phyloP scores from a whole-genome alignment of 1,140 invertebrate genomes.

The Melanaphis sacchari region DNA sequence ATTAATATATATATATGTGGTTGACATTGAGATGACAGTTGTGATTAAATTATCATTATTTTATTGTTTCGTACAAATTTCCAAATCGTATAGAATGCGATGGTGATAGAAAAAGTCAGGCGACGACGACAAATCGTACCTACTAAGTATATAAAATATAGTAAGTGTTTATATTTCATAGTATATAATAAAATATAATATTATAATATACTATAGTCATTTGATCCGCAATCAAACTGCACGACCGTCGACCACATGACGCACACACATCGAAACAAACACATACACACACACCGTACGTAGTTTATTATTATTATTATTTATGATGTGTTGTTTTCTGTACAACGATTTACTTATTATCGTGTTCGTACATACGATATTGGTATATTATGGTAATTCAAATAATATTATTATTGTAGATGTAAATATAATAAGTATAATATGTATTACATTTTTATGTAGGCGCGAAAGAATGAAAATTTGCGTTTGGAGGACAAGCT shows the following conservation, averaged over 20 bases:
- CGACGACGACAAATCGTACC: too few species aligned
- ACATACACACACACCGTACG: background rate
- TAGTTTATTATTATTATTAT: background rate
- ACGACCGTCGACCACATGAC: background rate
- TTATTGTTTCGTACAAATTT: background rate
- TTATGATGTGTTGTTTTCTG: background rate
- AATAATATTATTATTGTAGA: too few species aligned
- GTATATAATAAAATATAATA: too few species aligned
- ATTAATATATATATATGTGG: too few species aligned
- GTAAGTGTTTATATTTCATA: too few species aligned
- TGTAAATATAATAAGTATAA: too few species aligned
- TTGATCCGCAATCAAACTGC: background rate
- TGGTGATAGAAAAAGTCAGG: background rate
- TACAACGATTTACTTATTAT: background rate
- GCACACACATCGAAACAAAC: background rate
- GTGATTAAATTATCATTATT: background rate
- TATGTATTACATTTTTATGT: too few species aligned
- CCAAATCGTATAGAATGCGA: background rate
- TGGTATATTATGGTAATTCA: background rate
- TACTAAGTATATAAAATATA: too few species aligned
- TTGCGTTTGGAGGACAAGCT: too few species aligned
- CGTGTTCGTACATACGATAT: background rate
- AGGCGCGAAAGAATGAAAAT: too few species aligned
- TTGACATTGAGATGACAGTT: background rate
- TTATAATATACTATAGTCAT: background rate